Conservation (phyloP, 2,113 vertebrate genomes). For the Sus scrofa region T2T-Sscrofa CM000822.6:26508501-26509000, state of each 20-base stretch:
- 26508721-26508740: background rate
- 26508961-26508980: slow-evolving; percentile 29
- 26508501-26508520: background rate
- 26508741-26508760: slow-evolving; percentile 30
- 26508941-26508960: background rate
- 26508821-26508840: slow-evolving; percentile 39
- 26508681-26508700: background rate
- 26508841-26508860: slow-evolving; percentile 52
- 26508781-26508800: background rate
- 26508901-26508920: slow-evolving; percentile 49
- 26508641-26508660: background rate
- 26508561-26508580: slow-evolving; percentile 29
- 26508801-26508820: slow-evolving; percentile 2
- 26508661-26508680: background rate
- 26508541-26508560: slow-evolving; percentile 10
- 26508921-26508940: slow-evolving; percentile 36
- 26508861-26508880: slow-evolving; percentile 44
- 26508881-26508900: background rate
- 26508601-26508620: background rate
- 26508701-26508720: background rate
- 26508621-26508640: background rate
- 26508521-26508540: background rate
- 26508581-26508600: background rate
- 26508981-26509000: background rate
- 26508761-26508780: background rate